phyloP scores from a whole-genome alignment of 2,797 vertebrate species.

The Hippoglossus hippoglossus region DNA sequence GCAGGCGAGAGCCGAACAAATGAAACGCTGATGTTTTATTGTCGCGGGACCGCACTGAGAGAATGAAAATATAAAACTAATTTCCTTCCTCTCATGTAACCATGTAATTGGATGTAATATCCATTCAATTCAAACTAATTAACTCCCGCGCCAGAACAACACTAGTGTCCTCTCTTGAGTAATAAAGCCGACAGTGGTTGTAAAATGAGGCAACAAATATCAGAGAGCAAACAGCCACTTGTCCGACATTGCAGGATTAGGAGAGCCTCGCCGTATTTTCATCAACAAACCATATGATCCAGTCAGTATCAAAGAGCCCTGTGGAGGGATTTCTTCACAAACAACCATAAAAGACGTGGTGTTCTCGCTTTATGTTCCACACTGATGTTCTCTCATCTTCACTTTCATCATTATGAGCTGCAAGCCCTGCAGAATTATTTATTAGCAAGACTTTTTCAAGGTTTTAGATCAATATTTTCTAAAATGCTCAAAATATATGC shows the following conservation, averaged over 20 bases:
- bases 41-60: neutral
- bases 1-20: neutral
- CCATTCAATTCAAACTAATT: constrained; percentile 7
- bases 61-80: neutral
- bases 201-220: constrained; percentile 23
- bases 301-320: constrained; percentile 54
- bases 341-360: constrained; percentile 19
- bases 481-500: no score
- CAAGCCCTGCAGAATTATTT: neutral
- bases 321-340: constrained; percentile 5
- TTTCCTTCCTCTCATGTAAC: constrained; percentile 6
- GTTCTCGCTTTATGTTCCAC: neutral
- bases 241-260: constrained; percentile 13
- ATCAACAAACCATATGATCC: constrained; percentile 58
- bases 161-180: constrained; percentile 3
- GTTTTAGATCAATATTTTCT: no score
- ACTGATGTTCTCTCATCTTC: constrained; percentile 16
- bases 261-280: constrained; percentile 28
- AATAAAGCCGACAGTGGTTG: constrained; percentile 10
- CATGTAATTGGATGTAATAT: constrained; percentile 28
- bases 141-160: neutral
- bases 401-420: neutral
- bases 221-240: constrained; percentile 14
- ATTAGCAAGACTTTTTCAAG: no score
- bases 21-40: constrained; percentile 9